Base-by-base conservation (phyloP, 2,797 vertebrate species). In the Calcarius lapponicus region DNA sequence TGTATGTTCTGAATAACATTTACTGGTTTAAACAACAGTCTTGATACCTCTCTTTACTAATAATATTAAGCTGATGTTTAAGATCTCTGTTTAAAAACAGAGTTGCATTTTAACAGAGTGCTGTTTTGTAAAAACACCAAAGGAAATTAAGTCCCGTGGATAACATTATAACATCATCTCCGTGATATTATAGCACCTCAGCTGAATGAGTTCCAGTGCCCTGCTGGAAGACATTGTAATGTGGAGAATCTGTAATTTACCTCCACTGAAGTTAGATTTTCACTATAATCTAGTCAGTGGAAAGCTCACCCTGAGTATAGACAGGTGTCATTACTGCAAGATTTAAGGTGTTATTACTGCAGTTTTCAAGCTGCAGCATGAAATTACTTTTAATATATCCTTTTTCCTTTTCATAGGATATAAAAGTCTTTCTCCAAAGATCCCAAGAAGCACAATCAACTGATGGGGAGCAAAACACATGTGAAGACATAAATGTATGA, bases 351-450 rank as follows among this genome's bases (percentile, higher is more conserved):
- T 38, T 71, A 38, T 47, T 90, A 79, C 47, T 80, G n/a, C 4
- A 47, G 7, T 80, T 86, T 88, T 79, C 9, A 40, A 32, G 11
- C 32, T 92, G 15, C 5, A 11, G 22, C 14, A 60, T 71, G 10
- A 80, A 80, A 65, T 70, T 17, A 71, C 25, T 78, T 65, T 29
- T 95, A 95, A 96, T 17, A 19, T 95, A 96, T 94, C 28, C 64
- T 92, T 78, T 83, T 96, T 96, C 32, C 61, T 94, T 82, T 94
- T 72, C 73, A 26, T 89, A 98, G 98, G 96, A 97, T 85, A 95
- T 98, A 93, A 95, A 97, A 93, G 45, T 53, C 17, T 93, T 97
- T 92, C 83, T 98, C 24, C 96, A 95, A 87, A 94, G 83, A 82
- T 76, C 19, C 4, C 73, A 95, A 53, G 88, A 95, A 64, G 45